These are phyloP conservation scores for Mormyrops boulengeri DNA, from an alignment of 2,797 vertebrate genomes.

Conservation along the genomic window DNA sequence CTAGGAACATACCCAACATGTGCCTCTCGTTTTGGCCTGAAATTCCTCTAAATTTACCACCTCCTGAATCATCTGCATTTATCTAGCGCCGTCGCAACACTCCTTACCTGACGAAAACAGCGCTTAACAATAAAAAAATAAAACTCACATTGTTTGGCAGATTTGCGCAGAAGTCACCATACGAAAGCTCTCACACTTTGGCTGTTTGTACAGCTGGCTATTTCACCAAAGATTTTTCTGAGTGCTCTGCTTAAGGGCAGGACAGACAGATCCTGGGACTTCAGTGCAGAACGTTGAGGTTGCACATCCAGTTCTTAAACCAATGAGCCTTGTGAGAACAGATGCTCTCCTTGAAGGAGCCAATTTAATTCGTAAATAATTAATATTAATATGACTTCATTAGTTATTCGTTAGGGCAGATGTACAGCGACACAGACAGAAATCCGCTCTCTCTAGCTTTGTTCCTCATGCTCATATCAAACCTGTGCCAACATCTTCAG, in stretches of 20 bases:
- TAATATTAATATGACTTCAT: constrained; percentile 5
- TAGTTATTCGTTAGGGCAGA: not conserved
- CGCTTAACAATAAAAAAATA: not conserved
- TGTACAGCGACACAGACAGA: not conserved
- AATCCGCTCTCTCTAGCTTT: not conserved
- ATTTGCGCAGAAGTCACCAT: not conserved
- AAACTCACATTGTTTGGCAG: not conserved
- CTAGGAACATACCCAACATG: not conserved
- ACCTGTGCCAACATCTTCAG: not conserved
- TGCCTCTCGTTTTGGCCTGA: not conserved
- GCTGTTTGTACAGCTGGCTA: not conserved
- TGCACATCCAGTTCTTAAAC: not conserved
- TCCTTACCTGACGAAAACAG: not conserved
- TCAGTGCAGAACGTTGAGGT: not conserved
- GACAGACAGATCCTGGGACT: not conserved
- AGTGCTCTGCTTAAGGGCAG: not conserved
- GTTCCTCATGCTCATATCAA: not conserved
- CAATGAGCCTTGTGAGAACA: not conserved
- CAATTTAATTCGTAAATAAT: constrained; percentile 7
- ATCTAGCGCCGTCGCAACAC: not conserved
- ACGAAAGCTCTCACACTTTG: not conserved
- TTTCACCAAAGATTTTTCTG: not conserved
- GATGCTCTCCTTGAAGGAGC: not conserved
- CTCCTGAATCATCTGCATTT: not conserved
- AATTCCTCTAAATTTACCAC: not conserved